Percentiles rank a stretch among this genome's conserved stretches.
Conservation (phyloP, 1,140 invertebrate species). For the Apocrypta bakeri region DNA sequence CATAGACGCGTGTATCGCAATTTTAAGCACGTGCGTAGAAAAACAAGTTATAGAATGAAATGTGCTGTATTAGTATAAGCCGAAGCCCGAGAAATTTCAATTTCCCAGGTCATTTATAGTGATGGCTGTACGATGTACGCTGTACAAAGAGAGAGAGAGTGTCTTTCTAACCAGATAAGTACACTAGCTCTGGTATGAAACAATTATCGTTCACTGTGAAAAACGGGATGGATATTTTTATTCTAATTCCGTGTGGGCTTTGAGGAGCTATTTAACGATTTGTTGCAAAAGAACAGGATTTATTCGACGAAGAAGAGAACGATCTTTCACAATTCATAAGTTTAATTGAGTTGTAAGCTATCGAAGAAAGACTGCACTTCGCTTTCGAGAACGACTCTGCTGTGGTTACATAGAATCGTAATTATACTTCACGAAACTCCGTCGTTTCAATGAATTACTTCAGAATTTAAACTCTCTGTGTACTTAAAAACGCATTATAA, state of each 20-base stretch:
- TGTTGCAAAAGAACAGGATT: neutral
- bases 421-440: neutral
- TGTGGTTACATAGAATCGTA: neutral
- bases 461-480: no score
- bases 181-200: no score
- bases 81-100: neutral
- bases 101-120: conserved; percentile 27
- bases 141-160: neutral
- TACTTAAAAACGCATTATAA: no score
- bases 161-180: neutral
- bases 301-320: neutral
- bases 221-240: no score
- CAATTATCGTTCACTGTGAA: no score
- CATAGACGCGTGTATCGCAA: no score
- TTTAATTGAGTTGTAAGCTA: neutral
- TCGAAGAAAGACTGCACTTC: neutral
- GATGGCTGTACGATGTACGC: neutral
- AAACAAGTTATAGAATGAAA: neutral
- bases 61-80: neutral
- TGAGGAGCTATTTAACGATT: no score
- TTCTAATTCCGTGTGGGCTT: no score
- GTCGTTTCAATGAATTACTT: no score
- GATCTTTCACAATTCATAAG: neutral
- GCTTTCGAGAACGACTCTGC: neutral
- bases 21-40: neutral